Conservation (phyloP, 1,140 invertebrate genomes). For the Cryptotermes secundus region DNA sequence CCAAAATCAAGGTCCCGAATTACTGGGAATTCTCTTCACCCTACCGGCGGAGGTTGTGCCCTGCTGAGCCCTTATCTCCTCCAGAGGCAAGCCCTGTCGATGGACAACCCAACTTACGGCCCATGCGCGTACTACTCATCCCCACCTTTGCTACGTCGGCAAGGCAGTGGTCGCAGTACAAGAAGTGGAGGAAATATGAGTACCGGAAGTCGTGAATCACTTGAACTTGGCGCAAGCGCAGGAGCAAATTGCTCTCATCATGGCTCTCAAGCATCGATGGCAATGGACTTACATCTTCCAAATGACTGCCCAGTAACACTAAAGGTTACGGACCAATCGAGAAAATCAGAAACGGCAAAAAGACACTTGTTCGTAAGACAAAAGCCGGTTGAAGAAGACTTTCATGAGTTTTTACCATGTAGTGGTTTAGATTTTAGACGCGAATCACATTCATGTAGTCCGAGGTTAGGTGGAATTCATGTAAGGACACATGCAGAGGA, state of each 20-base stretch:
- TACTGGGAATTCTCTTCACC: slow-evolving; percentile 21
- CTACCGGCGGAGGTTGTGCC: slow-evolving; percentile 48
- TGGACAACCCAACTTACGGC: slow-evolving; percentile 54
- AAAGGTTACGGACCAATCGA: slow-evolving; percentile 60
- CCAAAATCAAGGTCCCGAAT: not conserved
- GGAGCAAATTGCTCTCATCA: slow-evolving; percentile 23
- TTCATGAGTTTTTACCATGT: slow-evolving; percentile 38
- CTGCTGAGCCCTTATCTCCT: slow-evolving; percentile 57
- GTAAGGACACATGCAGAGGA: not conserved
- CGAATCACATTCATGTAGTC: slow-evolving; percentile 27
- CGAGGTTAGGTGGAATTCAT: slow-evolving; percentile 6
- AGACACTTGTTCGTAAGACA: slow-evolving; percentile 74
- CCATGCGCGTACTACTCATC: slow-evolving; percentile 40
- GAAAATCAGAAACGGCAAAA: slow-evolving; percentile 64
- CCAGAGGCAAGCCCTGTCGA: slow-evolving; percentile 66
- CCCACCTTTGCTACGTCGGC: slow-evolving; percentile 38
- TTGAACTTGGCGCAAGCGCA: slow-evolving; percentile 40
- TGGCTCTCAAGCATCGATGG: slow-evolving; percentile 65
- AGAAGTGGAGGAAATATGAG: slow-evolving; percentile 28
- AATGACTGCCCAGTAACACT: slow-evolving; percentile 66
- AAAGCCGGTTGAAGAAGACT: slow-evolving; percentile 67
- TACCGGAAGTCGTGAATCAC: slow-evolving; percentile 38
- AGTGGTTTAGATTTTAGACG: not conserved
- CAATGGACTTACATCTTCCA: slow-evolving; percentile 67
- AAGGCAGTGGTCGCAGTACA: slow-evolving; percentile 31